phyloP scores from a whole-genome alignment of 2,888 invertebrate genomes.

The Sinopyrophorus schimmeli region DNA sequence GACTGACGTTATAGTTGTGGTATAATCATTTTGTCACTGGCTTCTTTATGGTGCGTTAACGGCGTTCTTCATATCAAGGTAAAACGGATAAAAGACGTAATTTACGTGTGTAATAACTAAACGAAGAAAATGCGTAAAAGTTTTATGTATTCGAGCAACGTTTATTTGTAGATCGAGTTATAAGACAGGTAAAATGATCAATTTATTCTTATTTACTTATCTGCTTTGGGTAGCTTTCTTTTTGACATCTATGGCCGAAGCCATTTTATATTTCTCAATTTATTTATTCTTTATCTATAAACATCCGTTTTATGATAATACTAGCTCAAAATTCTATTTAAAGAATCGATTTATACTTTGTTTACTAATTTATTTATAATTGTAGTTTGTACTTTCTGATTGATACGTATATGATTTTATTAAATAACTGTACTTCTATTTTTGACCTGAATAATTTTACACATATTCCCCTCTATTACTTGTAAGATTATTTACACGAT shows the following conservation, averaged over 20 bases:
- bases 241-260: constrained; percentile 32
- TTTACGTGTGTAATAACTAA: constrained; percentile 23
- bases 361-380: constrained; percentile 1
- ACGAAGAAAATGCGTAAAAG: constrained; percentile 29
- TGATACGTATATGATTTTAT: neutral
- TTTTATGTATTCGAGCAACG: constrained; percentile 30
- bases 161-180: constrained; percentile 31
- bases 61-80: constrained; percentile 35
- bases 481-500: too few species aligned
- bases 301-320: constrained; percentile 20
- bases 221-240: constrained; percentile 25
- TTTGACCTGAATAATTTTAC: constrained; percentile 11
- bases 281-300: constrained; percentile 20
- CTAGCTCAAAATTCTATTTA: constrained; percentile 1
- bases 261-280: constrained; percentile 29
- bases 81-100: constrained; percentile 29
- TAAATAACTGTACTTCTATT: constrained; percentile 13
- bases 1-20: constrained; percentile 6
- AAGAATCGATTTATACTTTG: neutral
- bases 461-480: too few species aligned
- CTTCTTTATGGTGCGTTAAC: constrained; percentile 35
- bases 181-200: constrained; percentile 31
- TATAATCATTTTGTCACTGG: constrained; percentile 36
- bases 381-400: constrained; percentile 1
- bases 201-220: constrained; percentile 16